Conservation (phyloP, 1,140 invertebrate species). For the Anadara kagoshimensis region DNA sequence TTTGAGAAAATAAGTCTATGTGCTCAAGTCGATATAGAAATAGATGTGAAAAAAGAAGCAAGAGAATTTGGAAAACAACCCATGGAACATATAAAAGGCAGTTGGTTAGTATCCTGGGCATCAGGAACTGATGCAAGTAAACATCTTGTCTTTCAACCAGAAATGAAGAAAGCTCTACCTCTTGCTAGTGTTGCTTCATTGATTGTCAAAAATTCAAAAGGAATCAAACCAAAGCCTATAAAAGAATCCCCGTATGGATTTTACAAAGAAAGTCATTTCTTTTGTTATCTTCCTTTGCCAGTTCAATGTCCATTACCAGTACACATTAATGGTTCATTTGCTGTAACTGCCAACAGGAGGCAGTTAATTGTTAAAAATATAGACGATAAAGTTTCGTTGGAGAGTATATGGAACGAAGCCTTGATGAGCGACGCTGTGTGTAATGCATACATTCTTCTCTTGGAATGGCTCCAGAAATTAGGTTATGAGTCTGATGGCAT, state of each 20-base stretch:
- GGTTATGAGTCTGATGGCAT: slow-evolving; percentile 7
- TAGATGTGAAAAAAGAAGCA: background rate
- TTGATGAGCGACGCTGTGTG: slow-evolving; percentile 21
- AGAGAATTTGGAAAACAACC: background rate
- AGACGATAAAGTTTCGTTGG: slow-evolving; percentile 25
- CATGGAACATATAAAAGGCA: background rate
- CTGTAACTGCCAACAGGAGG: slow-evolving; percentile 15
- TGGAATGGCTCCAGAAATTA: slow-evolving; percentile 7
- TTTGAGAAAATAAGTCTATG: no score
- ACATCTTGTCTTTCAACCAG: background rate
- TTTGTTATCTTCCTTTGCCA: slow-evolving; percentile 53
- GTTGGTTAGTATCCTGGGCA: slow-evolving; percentile 49
- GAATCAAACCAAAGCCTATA: slow-evolving; percentile 5
- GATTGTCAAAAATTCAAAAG: slow-evolving; percentile 15
- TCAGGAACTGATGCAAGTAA: slow-evolving; percentile 32
- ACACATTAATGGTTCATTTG: slow-evolving; percentile 56
- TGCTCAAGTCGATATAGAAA: no score
- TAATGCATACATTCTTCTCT: slow-evolving; percentile 17
- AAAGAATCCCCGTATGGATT: slow-evolving; percentile 32
- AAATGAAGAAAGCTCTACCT: slow-evolving; percentile 36
- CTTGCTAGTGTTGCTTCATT: slow-evolving; percentile 44
- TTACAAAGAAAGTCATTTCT: slow-evolving; percentile 52
- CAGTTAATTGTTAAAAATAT: slow-evolving; percentile 24
- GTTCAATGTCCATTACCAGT: slow-evolving; percentile 40
- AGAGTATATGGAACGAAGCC: slow-evolving; percentile 28